Base-by-base conservation (phyloP, 2,113 vertebrate species). In the Progne subis region DNA sequence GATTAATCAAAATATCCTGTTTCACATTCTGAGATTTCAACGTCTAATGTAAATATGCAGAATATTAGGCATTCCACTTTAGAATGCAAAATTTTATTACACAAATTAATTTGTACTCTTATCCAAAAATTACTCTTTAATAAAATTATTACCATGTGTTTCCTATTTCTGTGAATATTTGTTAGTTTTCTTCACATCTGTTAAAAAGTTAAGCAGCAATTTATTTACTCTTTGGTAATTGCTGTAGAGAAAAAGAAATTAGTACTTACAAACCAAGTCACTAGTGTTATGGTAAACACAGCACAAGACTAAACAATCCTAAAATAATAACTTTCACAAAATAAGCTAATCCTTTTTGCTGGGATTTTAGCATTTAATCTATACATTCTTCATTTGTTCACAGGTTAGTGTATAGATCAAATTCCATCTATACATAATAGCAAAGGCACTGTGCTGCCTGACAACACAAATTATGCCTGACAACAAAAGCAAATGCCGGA, bases 1-100 rank as follows among this genome's bases (percentile, higher is more conserved):
- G 43, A 95, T 97, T 97, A 95, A 97, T 97, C 85, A 96, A 97
- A 97, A 94, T 78, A 92, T 64, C 92, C 88, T 95, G 65, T 90
- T 91, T 86, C 83, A 7, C 78, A 21, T 94, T 93, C 85, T 96
- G 74, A 93, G 88, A 96, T 92, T 89, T 65, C 31, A 86, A 19
- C 85, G 34, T 77, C 74, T 96, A 80, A 88, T 83, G 76, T 37
- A 97, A 96, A 94, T 97, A 86, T 55, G 12, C 11, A 93, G 67
- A 96, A 88, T 91, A 87, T 53, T 77, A 96, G 86, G 15, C 37
- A 86, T 39, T 46, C 25, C 12, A 67, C n/a, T 83, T 87, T 50
- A 71, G 65, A 92, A 94, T 82, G 72, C 44, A 86, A 82, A 37
- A 19, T 85, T 80, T 88, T 25, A 37, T 90, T 96, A 56, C 59